phyloP scores from a whole-genome alignment of 2,797 vertebrate genomes.

The Enteromius radiatus region DNA sequence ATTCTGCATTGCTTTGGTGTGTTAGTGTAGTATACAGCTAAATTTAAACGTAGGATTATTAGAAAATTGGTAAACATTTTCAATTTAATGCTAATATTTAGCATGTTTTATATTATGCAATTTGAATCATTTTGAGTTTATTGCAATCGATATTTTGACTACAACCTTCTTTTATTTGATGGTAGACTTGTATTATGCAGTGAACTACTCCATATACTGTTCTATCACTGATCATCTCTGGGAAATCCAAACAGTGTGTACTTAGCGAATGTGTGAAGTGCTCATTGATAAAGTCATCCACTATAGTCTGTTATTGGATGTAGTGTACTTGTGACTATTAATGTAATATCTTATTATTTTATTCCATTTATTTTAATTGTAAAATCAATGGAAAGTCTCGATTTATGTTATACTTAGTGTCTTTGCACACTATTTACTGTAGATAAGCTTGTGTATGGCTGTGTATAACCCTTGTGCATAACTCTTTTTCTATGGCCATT shows the following conservation, averaged over 20 bases:
- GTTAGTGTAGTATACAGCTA: neutral
- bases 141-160: neutral
- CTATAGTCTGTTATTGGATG: neutral
- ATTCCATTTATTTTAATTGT: neutral
- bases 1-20: neutral
- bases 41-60: neutral
- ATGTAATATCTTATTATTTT: neutral
- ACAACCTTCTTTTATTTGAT: neutral
- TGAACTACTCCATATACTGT: neutral
- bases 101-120: neutral
- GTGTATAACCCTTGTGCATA: too few relatives aligned
- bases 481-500: constrained; percentile 1
- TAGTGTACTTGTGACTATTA: neutral
- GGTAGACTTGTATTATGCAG: neutral
- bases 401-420: neutral
- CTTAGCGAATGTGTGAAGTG: neutral
- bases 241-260: neutral
- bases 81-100: neutral
- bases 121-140: neutral
- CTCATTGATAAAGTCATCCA: neutral
- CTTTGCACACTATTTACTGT: neutral
- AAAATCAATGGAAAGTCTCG: neutral
- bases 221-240: neutral
- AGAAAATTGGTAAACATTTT: neutral
- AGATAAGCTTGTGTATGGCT: neutral